Evolutionary conservation across 2,888 invertebrate genomes (phyloP).

Genomic region (Cryptocephalus moraei): DNA sequence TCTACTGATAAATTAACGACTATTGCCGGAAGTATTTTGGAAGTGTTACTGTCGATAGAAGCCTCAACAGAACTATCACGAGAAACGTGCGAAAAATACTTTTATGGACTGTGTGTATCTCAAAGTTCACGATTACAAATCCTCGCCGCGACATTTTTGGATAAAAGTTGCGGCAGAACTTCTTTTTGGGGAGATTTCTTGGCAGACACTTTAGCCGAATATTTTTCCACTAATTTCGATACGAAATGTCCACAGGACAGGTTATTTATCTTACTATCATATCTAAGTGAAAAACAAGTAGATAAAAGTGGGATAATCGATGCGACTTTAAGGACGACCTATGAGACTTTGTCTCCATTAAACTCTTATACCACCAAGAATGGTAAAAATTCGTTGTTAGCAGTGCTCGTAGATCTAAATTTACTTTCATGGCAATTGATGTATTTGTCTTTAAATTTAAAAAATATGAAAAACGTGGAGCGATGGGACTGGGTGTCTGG

Average conservation of each 20-base stretch:
- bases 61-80: slow-evolving; percentile 28
- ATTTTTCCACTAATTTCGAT: slow-evolving; percentile 70
- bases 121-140: slow-evolving; percentile 72
- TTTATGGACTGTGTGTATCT: slow-evolving; percentile 63
- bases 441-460: slow-evolving; percentile 65
- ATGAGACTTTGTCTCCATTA: slow-evolving; percentile 40
- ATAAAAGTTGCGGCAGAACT: slow-evolving; percentile 40
- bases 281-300: slow-evolving; percentile 72
- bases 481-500: slow-evolving; percentile 91
- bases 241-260: slow-evolving; percentile 79
- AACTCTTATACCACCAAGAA: slow-evolving; percentile 1
- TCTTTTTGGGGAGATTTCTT: slow-evolving; percentile 85
- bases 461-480: slow-evolving; percentile 33
- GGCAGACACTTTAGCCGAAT: slow-evolving; percentile 67
- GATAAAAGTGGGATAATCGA: slow-evolving; percentile 55
- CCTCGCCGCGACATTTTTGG: slow-evolving; percentile 66
- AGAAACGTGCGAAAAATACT: slow-evolving; percentile 51
- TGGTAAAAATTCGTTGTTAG: slow-evolving; percentile 35
- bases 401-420: slow-evolving; percentile 52
- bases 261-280: slow-evolving; percentile 77
- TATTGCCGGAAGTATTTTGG: slow-evolving; percentile 71
- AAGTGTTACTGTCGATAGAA: slow-evolving; percentile 54
- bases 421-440: slow-evolving; percentile 67
- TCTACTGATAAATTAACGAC: slow-evolving; percentile 77
- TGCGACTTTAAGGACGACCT: slow-evolving; percentile 50